Base-by-base conservation (phyloP, 2,113 vertebrate genomes). In the Telmatochromis sp. region DNA sequence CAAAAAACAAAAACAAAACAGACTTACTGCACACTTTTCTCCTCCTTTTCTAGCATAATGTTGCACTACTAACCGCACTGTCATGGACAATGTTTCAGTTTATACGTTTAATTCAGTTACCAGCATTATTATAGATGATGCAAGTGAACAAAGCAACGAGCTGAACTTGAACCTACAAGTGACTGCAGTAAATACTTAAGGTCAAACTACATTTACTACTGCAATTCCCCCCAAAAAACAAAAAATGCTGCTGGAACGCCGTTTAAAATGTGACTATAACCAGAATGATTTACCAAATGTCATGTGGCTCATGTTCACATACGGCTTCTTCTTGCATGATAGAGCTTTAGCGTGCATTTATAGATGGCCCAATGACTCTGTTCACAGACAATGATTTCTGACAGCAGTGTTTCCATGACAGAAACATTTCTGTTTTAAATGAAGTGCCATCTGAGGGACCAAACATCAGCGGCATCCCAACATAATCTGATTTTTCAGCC, bases 241-340 rank as follows among this genome's bases (percentile, higher is more conserved):
- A 14, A 14, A 63, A 70, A 9, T 14, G n/a, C 35, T 23, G 12
- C 12, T 42, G n/a, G n/a, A 40, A 40, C 3, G 3, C n/a, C 0
- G 2, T 70, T 40, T 42, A 42, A 68, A 68, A 68, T 68, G 63
- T 40, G n/a, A 70, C 7, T 70, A 70, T 42, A 23, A 42, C 12
- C 37, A 70, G 37, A 70, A 70, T 42, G 65, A 42, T 70, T 70
- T 70, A 23, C 65, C 65, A 70, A 70, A 70, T 42, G n/a, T 42
- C 65, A 70, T 1, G n/a, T 68, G 63, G 35, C 4, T 40, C 63
- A 23, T 9, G 7, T 68, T 68, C 35, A 40, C 35, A 68, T 6
- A 68, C 2, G n/a, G 35, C 35, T 68, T 21, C 63, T 14, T 68
- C 35, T 68, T 68, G 63, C 19, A 68, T 68, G 63, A 68, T 13